These are phyloP conservation scores for Myopa tessellatipennis DNA, from an alignment of 2,888 invertebrate genomes.

Conservation along the genomic window DNA sequence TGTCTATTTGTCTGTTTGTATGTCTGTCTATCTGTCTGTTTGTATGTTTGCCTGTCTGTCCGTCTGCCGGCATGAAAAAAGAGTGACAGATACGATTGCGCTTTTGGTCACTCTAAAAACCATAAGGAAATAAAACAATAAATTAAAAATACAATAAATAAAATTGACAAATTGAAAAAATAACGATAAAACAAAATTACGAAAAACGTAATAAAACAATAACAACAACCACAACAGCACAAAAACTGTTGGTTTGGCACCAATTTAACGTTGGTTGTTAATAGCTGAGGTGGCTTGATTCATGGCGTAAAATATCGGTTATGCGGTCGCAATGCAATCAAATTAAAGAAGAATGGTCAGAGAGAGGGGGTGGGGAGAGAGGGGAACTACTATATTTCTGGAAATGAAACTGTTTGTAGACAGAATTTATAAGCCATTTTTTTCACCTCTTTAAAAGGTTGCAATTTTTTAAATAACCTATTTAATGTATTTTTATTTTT, in stretches of 20 bases:
- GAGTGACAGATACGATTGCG: background rate
- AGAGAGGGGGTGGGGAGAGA: background rate
- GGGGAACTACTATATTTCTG: no score
- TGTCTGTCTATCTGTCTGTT: no score
- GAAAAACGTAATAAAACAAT: no score
- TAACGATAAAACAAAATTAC: no score
- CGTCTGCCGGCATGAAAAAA: background rate
- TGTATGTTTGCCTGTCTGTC: background rate
- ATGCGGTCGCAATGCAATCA: background rate
- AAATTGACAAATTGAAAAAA: background rate
- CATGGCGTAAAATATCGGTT: background rate
- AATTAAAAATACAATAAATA: background rate
- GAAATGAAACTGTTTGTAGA: no score
- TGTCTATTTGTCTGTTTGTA: no score
- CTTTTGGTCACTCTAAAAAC: background rate
- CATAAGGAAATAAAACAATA: no score
- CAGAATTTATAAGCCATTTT: no score
- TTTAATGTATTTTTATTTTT: background rate
- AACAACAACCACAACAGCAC: no score
- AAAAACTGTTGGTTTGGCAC: background rate
- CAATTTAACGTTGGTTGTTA: background rate
- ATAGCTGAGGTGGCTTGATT: conserved; percentile 13
- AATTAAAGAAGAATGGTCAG: background rate
- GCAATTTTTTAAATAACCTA: background rate
- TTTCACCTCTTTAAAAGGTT: no score